Conservation (phyloP, 2,797 vertebrate genomes). For the Poecilia wingei region DNA sequence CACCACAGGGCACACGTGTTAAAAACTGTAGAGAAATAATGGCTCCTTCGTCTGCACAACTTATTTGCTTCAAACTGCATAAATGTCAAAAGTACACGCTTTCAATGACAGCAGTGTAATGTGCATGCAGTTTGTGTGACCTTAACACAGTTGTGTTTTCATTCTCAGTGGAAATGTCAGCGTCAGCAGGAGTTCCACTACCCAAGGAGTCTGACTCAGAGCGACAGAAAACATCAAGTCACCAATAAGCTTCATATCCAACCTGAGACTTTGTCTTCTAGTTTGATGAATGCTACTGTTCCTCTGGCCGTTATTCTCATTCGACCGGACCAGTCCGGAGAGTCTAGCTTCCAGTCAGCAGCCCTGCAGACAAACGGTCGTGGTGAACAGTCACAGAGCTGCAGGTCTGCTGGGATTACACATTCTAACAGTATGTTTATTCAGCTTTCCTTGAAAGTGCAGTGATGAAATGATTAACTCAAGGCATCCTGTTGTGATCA, state of each 20-base stretch:
- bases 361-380: slow-evolving; percentile 78
- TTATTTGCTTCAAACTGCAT: background rate
- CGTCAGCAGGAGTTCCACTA: background rate
- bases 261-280: slow-evolving; percentile 95
- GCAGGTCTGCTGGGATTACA: background rate
- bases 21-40: background rate
- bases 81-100: background rate
- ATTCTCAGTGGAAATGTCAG: slow-evolving; percentile 8
- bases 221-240: background rate
- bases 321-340: slow-evolving; percentile 92
- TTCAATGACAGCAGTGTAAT: background rate
- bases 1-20: background rate
- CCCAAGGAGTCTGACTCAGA: background rate
- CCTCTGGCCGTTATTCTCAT: slow-evolving; percentile 92
- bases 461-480: background rate
- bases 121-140: background rate
- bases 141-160: background rate
- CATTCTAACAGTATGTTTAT: background rate
- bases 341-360: slow-evolving; percentile 94
- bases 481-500: background rate
- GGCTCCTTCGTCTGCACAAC: background rate
- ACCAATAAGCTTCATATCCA: background rate
- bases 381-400: background rate
- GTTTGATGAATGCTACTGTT: slow-evolving; percentile 89
- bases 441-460: background rate